Percentiles rank a stretch among this genome's conserved stretches.
phyloP scores from a whole-genome alignment of 2,888 invertebrate genomes.

The Theodoxus fluviatilis region DNA sequence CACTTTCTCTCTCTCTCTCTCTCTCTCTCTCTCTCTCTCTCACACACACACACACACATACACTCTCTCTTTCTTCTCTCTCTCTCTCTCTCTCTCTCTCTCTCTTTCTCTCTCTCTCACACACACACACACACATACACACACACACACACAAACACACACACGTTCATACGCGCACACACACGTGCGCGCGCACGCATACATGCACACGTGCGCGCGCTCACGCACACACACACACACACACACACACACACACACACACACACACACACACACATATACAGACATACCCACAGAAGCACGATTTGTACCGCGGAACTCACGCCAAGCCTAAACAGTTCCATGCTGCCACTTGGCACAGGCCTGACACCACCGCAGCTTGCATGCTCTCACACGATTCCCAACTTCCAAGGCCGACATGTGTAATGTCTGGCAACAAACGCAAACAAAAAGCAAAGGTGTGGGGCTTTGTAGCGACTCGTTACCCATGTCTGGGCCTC shows the following conservation, averaged over 20 bases:
- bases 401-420: too few relatives aligned
- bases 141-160: conserved; percentile 13
- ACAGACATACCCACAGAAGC: background rate
- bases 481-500: too few relatives aligned
- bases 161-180: background rate
- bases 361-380: too few relatives aligned
- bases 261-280: conserved; percentile 20
- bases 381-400: too few relatives aligned
- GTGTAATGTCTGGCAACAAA: too few relatives aligned
- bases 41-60: too few relatives aligned
- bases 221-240: background rate
- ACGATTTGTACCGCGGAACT: background rate
- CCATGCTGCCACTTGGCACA: too few relatives aligned
- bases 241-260: conserved; percentile 29
- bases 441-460: too few relatives aligned
- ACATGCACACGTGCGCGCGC: conserved; percentile 38
- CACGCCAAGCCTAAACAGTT: conserved; percentile 19
- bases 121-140: conserved; percentile 6
- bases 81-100: conserved; percentile 16
- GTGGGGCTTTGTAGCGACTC: too few relatives aligned
- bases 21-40: too few relatives aligned
- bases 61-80: background rate
- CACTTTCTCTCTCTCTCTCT: too few relatives aligned
- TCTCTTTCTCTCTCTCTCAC: background rate
- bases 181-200: background rate